Conservation (phyloP, 2,888 invertebrate species). For the Netelia inedita region DNA sequence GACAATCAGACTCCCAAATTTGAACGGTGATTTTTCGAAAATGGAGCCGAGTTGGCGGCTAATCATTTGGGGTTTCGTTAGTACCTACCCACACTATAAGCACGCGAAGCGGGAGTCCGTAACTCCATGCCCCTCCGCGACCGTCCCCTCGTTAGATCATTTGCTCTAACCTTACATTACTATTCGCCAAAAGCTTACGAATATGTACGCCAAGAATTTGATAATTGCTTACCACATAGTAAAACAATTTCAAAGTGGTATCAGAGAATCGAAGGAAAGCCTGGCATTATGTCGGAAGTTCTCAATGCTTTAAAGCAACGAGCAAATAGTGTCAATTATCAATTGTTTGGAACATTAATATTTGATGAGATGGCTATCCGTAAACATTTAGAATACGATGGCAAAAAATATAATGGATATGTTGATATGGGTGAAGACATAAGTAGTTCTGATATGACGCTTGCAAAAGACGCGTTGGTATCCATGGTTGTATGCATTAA, state of each 20-base stretch:
- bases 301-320: neutral
- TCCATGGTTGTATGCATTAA: constrained; percentile 14
- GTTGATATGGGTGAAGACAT: constrained; percentile 11
- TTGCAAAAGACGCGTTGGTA: constrained; percentile 20
- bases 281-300: neutral
- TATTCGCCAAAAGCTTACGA: constrained; percentile 1
- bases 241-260: neutral
- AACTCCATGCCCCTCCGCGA: too few species aligned
- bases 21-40: too few species aligned
- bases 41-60: too few species aligned
- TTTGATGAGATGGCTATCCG: constrained; percentile 20
- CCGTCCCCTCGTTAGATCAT: too few species aligned
- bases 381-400: neutral
- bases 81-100: too few species aligned
- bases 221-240: neutral
- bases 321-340: neutral
- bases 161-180: neutral
- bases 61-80: too few species aligned
- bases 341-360: neutral
- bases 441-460: neutral
- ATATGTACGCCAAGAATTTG: neutral
- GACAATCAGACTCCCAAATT: too few species aligned
- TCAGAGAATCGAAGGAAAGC: neutral
- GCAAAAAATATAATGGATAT: neutral
- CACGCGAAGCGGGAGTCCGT: too few species aligned